These are phyloP conservation scores for Rhodeus uyekii DNA, from an alignment of 2,797 vertebrate species.

Conservation along the genomic window DNA sequence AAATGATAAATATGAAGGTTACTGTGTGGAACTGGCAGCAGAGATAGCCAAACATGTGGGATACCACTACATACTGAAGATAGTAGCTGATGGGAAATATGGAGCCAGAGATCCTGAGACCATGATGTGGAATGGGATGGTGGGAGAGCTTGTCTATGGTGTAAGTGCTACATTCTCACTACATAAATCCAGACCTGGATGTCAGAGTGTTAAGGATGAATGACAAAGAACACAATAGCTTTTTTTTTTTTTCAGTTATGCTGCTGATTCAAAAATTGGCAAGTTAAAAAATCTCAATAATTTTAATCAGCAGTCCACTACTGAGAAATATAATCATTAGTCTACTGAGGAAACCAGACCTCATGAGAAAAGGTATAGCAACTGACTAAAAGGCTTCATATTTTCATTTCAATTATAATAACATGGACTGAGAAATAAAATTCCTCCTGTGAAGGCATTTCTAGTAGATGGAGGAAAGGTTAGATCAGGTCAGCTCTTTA, in stretches of 20 bases:
- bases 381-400: background rate
- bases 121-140: slow-evolving; percentile 99
- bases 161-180: slow-evolving; percentile 75
- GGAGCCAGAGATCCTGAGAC: slow-evolving; percentile 92
- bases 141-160: slow-evolving; percentile 97
- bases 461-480: slow-evolving; percentile 11
- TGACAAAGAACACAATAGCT: background rate
- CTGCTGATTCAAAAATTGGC: background rate
- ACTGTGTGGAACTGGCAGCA: slow-evolving; percentile 94
- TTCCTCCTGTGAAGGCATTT: background rate
- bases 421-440: background rate
- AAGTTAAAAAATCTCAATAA: background rate
- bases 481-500: background rate
- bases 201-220: background rate
- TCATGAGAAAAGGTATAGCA: background rate
- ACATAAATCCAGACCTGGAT: background rate
- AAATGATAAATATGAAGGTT: slow-evolving; percentile 95
- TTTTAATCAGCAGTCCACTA: slow-evolving; percentile 1
- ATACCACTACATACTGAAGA: slow-evolving; percentile 94
- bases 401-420: slow-evolving; percentile 12
- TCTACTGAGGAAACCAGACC: background rate
- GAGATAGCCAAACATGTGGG: slow-evolving; percentile 98
- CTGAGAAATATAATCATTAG: slow-evolving; percentile 19
- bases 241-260: background rate
- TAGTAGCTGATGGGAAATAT: slow-evolving; percentile 94